Conservation (phyloP, 2,113 vertebrate species). For the Labeo rohita region DNA sequence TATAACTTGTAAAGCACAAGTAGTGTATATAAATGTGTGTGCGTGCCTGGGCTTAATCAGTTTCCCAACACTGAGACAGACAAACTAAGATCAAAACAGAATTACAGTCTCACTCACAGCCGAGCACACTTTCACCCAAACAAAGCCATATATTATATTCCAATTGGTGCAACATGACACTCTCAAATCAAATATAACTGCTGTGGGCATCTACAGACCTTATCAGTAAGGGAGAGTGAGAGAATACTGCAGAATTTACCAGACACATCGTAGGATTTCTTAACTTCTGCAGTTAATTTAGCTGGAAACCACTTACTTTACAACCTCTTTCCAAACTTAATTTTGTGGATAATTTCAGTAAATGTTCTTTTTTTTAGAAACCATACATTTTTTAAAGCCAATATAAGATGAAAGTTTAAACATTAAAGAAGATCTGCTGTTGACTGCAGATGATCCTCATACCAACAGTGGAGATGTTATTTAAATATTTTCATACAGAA, state of each 20-base stretch:
- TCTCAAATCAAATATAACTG: background rate
- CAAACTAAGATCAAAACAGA: slow-evolving; percentile 5
- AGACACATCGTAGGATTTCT: background rate
- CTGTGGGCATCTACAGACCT: background rate
- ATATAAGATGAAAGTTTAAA: background rate
- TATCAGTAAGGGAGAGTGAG: background rate
- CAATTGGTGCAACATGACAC: slow-evolving; percentile 14
- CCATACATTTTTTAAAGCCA: background rate
- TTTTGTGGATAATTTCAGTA: background rate
- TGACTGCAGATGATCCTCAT: background rate
- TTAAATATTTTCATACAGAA: background rate
- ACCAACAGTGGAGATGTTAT: background rate
- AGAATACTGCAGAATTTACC: background rate
- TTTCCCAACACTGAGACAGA: background rate
- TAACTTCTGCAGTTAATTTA: background rate
- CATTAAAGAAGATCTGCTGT: background rate
- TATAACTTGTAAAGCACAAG: slow-evolving; percentile 18
- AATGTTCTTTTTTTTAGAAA: background rate
- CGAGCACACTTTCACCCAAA: background rate
- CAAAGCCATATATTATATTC: background rate
- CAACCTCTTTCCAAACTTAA: background rate
- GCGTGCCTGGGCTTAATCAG: background rate
- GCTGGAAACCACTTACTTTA: background rate
- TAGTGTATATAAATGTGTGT: background rate
- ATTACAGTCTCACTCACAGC: slow-evolving; percentile 1